Percentiles rank a stretch among this genome's conserved stretches.
Conservation (phyloP, 2,113 vertebrate species). For the Eidolon helvum region DNA sequence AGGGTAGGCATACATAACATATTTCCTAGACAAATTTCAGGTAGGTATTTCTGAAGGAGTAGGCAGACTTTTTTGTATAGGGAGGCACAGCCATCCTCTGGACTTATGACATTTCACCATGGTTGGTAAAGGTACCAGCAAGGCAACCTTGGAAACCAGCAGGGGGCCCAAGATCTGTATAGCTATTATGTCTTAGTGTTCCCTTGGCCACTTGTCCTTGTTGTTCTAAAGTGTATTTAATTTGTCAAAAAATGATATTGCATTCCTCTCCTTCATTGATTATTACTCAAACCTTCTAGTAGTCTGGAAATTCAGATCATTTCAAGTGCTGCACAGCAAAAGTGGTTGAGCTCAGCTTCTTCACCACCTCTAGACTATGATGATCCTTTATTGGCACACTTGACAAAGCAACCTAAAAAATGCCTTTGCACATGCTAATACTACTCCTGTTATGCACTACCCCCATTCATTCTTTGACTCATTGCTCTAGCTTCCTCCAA, state of each 20-base stretch:
- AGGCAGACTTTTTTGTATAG: neutral
- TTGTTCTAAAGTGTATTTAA: neutral
- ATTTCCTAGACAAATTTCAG: neutral
- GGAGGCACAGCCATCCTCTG: neutral
- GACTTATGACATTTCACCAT: fast-evolving
- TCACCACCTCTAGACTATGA: neutral
- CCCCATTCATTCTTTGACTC: neutral
- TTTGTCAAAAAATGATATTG: neutral
- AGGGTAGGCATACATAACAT: neutral
- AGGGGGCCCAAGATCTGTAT: fast-evolving
- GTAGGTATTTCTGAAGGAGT: neutral
- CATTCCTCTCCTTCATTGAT: neutral
- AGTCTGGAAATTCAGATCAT: neutral
- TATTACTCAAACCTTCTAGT: neutral
- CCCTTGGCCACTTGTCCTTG: neutral
- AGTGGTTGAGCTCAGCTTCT: neutral
- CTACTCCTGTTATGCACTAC: fast-evolving
- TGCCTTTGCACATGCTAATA: fast-evolving
- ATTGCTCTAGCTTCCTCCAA: neutral
- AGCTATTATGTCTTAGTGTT: neutral
- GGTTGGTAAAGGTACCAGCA: fast-evolving
- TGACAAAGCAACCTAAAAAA: neutral
- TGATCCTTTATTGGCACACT: neutral
- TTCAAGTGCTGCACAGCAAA: neutral
- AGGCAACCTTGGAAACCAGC: too few relatives aligned